Conservation (phyloP, 2,113 vertebrate species). For the Labeo rohita region DNA sequence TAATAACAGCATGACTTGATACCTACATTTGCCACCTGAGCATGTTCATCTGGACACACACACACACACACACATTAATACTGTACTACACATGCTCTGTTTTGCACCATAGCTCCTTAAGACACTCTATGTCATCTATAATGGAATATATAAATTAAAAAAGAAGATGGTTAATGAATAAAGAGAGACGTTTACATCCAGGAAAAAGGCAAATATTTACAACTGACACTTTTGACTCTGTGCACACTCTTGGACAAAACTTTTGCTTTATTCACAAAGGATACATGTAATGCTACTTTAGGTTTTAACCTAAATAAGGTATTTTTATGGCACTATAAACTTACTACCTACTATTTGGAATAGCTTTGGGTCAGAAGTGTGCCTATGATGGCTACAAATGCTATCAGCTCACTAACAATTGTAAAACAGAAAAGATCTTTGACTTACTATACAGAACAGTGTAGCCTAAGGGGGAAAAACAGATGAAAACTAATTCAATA, state of each 20-base stretch:
- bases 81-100: neutral
- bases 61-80: neutral
- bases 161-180: neutral
- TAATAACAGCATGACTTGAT: slow-evolving; percentile 6
- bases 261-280: too few species aligned
- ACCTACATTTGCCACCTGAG: neutral
- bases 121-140: neutral
- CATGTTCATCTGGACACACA: neutral
- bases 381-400: neutral
- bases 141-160: slow-evolving; percentile 1
- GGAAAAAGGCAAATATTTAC: neutral
- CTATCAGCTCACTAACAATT: neutral
- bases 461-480: too few species aligned
- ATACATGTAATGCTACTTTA: too few species aligned
- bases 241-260: neutral
- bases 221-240: neutral
- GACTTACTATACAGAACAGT: too few species aligned
- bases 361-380: neutral
- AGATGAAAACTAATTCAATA: too few species aligned
- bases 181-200: neutral
- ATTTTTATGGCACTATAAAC: too few species aligned
- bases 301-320: too few species aligned
- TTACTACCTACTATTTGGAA: neutral
- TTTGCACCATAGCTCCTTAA: neutral
- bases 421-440: neutral